These are phyloP conservation scores for Semaprochilodus insignis DNA, from an alignment of 2,797 vertebrate species.

Conservation along the genomic window DNA sequence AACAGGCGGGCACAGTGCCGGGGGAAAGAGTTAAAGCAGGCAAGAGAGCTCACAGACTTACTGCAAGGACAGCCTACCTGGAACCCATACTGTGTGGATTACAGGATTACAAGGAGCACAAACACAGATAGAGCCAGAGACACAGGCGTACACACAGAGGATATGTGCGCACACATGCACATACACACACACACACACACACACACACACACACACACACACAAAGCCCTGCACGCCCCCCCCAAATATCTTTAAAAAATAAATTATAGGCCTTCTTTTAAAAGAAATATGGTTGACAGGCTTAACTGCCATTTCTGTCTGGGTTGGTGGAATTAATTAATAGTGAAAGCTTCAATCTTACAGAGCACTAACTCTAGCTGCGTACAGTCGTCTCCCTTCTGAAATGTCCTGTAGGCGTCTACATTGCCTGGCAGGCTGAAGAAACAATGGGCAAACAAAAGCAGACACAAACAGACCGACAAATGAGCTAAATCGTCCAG, in stretches of 20 bases:
- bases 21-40: conserved; percentile 38
- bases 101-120: conserved; percentile 38
- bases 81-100: conserved; percentile 42
- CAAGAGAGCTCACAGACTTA: conserved; percentile 34
- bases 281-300: conserved; percentile 16
- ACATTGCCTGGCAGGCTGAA: conserved; percentile 19
- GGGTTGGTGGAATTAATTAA: conserved; percentile 28
- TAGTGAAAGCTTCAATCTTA: conserved; percentile 36
- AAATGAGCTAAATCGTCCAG: conserved; percentile 33
- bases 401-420: not conserved
- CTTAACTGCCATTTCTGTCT: conserved; percentile 28
- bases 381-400: not conserved
- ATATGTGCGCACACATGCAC: not conserved
- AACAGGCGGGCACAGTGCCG: conserved; percentile 16
- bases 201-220: not conserved
- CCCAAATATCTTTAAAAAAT: not conserved
- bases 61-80: conserved; percentile 34
- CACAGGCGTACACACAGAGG: conserved; percentile 24
- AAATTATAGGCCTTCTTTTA: conserved; percentile 7
- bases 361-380: not conserved
- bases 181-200: conserved; percentile 1
- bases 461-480: conserved; percentile 39
- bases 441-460: conserved; percentile 32
- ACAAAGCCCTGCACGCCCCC: not conserved
- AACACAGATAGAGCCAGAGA: conserved; percentile 34